Percentiles rank a stretch among this genome's conserved stretches.
These are phyloP conservation scores for Brachyistius frenatus DNA, from an alignment of 2,113 vertebrate genomes.

Conservation along the genomic window DNA sequence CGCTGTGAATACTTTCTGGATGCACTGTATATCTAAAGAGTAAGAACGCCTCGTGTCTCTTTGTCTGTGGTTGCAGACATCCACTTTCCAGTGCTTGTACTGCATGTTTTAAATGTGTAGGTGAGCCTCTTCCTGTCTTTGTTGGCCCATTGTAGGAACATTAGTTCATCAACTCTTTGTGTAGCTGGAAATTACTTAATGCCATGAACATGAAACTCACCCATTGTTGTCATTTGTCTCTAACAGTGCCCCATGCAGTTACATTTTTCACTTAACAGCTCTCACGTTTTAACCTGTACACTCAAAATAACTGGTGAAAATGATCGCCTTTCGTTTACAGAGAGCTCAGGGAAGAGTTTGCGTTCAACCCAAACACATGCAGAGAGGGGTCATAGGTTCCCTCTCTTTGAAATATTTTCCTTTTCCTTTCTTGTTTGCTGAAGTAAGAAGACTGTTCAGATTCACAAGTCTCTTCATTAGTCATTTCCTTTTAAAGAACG, in stretches of 20 bases:
- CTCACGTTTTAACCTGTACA: neutral
- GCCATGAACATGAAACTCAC: neutral
- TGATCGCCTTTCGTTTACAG: constrained; percentile 46
- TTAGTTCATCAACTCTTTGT: neutral
- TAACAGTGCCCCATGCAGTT: constrained; percentile 28
- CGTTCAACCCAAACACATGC: constrained; percentile 61
- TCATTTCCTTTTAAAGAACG: constrained; percentile 28
- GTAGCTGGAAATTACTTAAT: neutral
- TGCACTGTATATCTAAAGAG: too few relatives aligned
- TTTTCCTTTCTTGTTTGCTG: constrained; percentile 25
- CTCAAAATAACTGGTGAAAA: constrained; percentile 45
- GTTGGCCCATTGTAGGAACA: too few relatives aligned
- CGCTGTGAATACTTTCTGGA: too few relatives aligned
- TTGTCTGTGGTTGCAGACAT: neutral
- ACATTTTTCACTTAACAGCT: constrained; percentile 14
- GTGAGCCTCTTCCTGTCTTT: too few relatives aligned
- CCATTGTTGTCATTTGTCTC: constrained; percentile 10
- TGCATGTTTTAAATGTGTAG: neutral
- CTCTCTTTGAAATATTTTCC: constrained; percentile 45
- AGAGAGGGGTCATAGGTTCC: constrained; percentile 26
- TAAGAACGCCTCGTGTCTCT: neutral
- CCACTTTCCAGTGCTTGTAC: neutral
- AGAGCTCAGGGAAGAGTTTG: constrained; percentile 49
- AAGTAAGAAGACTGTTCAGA: constrained; percentile 57
- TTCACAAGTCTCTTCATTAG: constrained; percentile 37